Conservation (phyloP, 2,797 vertebrate species). For the Myotis daubentonii region DNA sequence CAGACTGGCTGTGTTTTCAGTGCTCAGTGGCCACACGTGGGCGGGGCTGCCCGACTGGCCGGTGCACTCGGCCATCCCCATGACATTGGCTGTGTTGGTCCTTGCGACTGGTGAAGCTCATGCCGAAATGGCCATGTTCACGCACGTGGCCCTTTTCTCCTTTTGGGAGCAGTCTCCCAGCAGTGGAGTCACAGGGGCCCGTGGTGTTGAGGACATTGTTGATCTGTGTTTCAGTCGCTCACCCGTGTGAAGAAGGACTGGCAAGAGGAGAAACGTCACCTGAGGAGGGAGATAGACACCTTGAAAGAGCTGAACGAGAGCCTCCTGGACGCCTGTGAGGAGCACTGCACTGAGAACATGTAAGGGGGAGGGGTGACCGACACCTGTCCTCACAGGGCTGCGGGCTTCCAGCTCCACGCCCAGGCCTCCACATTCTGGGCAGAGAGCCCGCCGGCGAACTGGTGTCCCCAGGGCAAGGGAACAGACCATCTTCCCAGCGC, state of each 20-base stretch:
- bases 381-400: fast-evolving
- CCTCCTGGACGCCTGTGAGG: constrained; percentile 86
- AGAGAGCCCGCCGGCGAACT: fast-evolving
- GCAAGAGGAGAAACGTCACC: constrained; percentile 98
- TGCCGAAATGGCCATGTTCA: fast-evolving
- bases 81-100: fast-evolving
- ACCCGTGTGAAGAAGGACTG: constrained; percentile 96
- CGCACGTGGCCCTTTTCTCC: fast-evolving
- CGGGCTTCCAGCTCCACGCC: not conserved
- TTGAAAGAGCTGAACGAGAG: constrained; percentile 97
- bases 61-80: fast-evolving
- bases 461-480: not conserved
- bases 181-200: fast-evolving
- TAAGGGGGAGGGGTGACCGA: constrained; percentile 79
- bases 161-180: not conserved
- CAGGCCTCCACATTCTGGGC: not conserved
- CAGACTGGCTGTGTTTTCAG: not conserved
- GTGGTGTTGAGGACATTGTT: fast-evolving
- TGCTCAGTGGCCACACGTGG: fast-evolving
- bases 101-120: fast-evolving
- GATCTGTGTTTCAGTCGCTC: constrained; percentile 88
- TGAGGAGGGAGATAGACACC: constrained; percentile 97
- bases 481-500: not conserved
- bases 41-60: fast-evolving
- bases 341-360: constrained; percentile 84